Conservation (phyloP, 2,888 invertebrate genomes). For the Chromoteleia sp. region DNA sequence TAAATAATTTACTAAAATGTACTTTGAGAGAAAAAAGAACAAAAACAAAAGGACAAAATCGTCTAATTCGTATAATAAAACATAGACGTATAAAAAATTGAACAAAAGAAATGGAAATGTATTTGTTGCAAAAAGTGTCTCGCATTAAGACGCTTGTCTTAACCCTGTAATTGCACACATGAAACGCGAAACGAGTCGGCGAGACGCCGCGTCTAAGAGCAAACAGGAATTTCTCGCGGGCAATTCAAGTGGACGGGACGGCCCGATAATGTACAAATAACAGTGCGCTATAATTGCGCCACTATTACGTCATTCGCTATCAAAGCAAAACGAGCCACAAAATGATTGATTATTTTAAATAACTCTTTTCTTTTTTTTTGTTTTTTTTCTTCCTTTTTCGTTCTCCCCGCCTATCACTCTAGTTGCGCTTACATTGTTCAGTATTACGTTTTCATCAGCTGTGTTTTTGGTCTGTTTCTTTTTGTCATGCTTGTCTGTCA, state of each 20-base stretch:
- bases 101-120: neutral
- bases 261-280: constrained; percentile 54
- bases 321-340: constrained; percentile 26
- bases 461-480: too few species aligned
- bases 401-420: too few species aligned
- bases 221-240: constrained; percentile 56
- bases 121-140: neutral
- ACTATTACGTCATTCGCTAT: constrained; percentile 31
- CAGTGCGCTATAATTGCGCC: constrained; percentile 43
- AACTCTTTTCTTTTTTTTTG: neutral
- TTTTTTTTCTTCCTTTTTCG: too few species aligned
- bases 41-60: too few species aligned
- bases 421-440: too few species aligned
- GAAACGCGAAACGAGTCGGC: constrained; percentile 51
- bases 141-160: constrained; percentile 15
- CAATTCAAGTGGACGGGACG: constrained; percentile 50
- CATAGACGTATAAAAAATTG: too few species aligned
- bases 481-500: too few species aligned
- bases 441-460: too few species aligned
- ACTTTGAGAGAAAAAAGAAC: too few species aligned
- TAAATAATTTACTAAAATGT: too few species aligned
- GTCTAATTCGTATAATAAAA: too few species aligned
- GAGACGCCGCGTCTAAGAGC: constrained; percentile 58
- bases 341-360: constrained; percentile 6
- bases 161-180: constrained; percentile 34